These are phyloP conservation scores for Drosophila pseudotalamancana DNA, from an alignment of 2,888 invertebrate species.

Conservation along the genomic window DNA sequence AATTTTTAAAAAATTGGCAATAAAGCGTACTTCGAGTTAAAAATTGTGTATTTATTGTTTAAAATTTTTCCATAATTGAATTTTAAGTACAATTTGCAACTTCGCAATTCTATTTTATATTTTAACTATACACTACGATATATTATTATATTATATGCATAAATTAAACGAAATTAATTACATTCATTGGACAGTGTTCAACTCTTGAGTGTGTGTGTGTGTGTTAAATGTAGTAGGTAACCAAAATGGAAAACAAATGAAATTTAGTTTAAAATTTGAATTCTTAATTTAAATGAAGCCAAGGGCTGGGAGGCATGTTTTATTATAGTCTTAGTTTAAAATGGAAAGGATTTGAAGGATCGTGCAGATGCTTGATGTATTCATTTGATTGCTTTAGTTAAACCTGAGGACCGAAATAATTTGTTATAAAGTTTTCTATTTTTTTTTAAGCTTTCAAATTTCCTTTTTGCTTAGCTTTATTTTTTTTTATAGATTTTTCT, in stretches of 20 bases:
- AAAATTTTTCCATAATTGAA: constrained; percentile 50
- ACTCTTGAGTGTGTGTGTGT: constrained; percentile 1
- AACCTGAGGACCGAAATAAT: background rate
- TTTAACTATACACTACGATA: constrained; percentile 52
- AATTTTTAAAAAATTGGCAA: background rate
- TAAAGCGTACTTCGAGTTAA: constrained; percentile 54
- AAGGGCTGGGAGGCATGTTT: constrained; percentile 64
- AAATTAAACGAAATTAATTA: constrained; percentile 63
- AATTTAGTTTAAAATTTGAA: constrained; percentile 7
- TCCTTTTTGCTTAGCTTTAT: background rate
- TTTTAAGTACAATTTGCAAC: constrained; percentile 63
- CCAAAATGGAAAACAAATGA: constrained; percentile 2
- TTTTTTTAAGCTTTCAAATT: constrained; percentile 1
- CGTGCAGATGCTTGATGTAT: constrained; percentile 25
- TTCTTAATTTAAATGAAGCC: constrained; percentile 44
- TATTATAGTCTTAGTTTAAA: constrained; percentile 31
- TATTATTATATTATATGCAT: constrained; percentile 34
- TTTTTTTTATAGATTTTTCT: constrained; percentile 63
- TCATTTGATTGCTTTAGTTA: constrained; percentile 19
- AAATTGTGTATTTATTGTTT: constrained; percentile 64
- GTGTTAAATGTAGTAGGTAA: background rate
- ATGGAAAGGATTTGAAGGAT: constrained; percentile 54
- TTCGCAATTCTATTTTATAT: constrained; percentile 29
- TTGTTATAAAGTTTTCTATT: constrained; percentile 2
- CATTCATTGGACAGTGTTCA: constrained; percentile 45